Conservation (phyloP, 2,797 vertebrate species). For the Spatula clypeata region DNA sequence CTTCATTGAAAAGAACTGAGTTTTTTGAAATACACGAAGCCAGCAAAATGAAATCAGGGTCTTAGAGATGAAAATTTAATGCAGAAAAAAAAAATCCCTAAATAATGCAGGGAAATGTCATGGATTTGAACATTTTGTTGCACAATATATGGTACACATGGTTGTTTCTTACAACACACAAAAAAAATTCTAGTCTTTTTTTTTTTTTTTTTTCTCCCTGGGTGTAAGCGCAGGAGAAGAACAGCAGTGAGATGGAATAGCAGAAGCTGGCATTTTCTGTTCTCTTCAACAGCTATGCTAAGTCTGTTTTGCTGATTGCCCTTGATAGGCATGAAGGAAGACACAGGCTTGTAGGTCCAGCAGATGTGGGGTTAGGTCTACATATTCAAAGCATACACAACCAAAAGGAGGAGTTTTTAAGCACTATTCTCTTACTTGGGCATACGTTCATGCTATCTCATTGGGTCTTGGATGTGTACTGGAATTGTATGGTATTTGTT, state of each 20-base stretch:
- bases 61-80: constrained; percentile 69
- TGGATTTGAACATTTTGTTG: constrained; percentile 26
- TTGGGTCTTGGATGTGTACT: not conserved
- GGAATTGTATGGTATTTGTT: not conserved
- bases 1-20: constrained; percentile 25
- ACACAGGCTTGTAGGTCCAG: not conserved
- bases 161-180: not conserved
- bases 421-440: not conserved
- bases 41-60: constrained; percentile 52
- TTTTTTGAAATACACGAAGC: constrained; percentile 48
- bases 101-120: constrained; percentile 43
- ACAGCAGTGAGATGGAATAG: not conserved
- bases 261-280: not conserved
- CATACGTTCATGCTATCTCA: not conserved
- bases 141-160: not conserved
- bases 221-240: not conserved
- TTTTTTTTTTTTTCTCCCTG: not conserved
- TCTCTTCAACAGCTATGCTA: not conserved
- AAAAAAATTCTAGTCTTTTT: not conserved
- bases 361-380: not conserved
- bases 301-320: not conserved
- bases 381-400: not conserved
- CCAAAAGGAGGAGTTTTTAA: not conserved
- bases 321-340: not conserved
- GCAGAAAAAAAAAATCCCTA: constrained; percentile 15